A percentile compares a stretch with the other conserved stretches of the same genome.
phyloP scores from a whole-genome alignment of 2,888 invertebrate species.

The Oscheius sp. region DNA sequence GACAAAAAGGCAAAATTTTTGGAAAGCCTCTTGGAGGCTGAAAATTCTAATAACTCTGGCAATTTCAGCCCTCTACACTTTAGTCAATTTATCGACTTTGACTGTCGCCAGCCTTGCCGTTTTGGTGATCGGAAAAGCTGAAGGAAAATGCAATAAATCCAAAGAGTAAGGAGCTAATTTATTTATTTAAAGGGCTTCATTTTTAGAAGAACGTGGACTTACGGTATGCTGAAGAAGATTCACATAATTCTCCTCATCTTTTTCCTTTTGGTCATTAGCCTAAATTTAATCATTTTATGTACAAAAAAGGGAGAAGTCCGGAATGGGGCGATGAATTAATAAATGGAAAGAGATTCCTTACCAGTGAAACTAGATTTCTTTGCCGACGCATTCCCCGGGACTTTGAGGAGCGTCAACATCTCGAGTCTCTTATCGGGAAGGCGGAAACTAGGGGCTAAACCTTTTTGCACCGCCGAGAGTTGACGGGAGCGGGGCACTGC shows the following conservation, averaged over 20 bases:
- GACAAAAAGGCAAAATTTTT: not conserved
- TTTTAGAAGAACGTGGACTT: slow-evolving; percentile 5
- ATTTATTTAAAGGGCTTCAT: too few species aligned
- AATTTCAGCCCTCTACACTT: slow-evolving; percentile 17
- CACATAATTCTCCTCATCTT: slow-evolving; percentile 11
- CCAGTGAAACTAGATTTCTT: too few species aligned
- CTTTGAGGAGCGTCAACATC: too few species aligned
- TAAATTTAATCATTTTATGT: slow-evolving; percentile 1
- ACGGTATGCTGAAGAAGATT: slow-evolving; percentile 4
- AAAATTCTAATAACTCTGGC: not conserved
- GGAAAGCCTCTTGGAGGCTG: too few species aligned
- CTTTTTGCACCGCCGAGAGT: too few species aligned
- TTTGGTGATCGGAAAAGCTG: slow-evolving; percentile 20
- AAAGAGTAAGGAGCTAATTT: too few species aligned
- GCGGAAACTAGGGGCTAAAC: too few species aligned
- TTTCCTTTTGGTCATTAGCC: not conserved
- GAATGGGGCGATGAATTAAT: not conserved
- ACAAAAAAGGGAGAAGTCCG: slow-evolving; percentile 3
- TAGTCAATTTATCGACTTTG: slow-evolving; percentile 5
- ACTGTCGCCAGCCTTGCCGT: slow-evolving; percentile 5
- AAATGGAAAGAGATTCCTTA: too few species aligned
- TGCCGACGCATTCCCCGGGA: too few species aligned
- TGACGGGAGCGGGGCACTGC: too few species aligned
- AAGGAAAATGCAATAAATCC: slow-evolving; percentile 11
- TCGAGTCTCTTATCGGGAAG: too few species aligned